phyloP scores from a whole-genome alignment of 2,888 invertebrate species.

The Nephrocerus scutellatus region DNA sequence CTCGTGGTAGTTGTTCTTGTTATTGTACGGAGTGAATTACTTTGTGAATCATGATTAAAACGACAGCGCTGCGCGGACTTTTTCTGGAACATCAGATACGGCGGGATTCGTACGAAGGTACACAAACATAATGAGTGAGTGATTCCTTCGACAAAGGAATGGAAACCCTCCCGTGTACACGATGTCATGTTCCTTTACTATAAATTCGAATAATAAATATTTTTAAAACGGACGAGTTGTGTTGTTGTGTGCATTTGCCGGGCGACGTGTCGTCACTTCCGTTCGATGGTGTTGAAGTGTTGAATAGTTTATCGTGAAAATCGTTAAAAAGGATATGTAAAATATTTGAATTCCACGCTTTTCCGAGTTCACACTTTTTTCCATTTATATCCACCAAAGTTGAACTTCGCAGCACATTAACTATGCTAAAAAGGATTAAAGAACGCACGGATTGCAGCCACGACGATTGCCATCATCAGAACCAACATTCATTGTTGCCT shows the following conservation, averaged over 20 bases:
- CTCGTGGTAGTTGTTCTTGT: background rate
- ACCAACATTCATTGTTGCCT: no score
- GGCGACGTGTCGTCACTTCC: no score
- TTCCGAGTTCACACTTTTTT: no score
- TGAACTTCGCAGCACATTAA: conserved; percentile 12
- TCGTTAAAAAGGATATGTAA: no score
- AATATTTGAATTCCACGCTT: no score
- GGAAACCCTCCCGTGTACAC: background rate
- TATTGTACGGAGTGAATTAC: background rate
- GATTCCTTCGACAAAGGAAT: background rate
- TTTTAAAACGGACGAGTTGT: no score
- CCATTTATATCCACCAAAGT: background rate
- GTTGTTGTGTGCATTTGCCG: no score
- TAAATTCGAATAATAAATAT: conserved; percentile 7
- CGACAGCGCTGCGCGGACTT: no score
- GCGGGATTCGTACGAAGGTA: conserved; percentile 8
- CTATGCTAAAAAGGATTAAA: background rate
- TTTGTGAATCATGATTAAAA: no score
- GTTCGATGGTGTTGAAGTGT: no score
- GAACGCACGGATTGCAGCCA: background rate
- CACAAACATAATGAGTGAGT: background rate
- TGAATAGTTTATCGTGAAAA: no score
- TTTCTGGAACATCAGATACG: conserved; percentile 36
- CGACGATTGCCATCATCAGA: background rate
- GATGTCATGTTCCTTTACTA: no score